These are phyloP conservation scores for Tricholauxania praeusta DNA, from an alignment of 2,888 invertebrate genomes.

Conservation along the genomic window DNA sequence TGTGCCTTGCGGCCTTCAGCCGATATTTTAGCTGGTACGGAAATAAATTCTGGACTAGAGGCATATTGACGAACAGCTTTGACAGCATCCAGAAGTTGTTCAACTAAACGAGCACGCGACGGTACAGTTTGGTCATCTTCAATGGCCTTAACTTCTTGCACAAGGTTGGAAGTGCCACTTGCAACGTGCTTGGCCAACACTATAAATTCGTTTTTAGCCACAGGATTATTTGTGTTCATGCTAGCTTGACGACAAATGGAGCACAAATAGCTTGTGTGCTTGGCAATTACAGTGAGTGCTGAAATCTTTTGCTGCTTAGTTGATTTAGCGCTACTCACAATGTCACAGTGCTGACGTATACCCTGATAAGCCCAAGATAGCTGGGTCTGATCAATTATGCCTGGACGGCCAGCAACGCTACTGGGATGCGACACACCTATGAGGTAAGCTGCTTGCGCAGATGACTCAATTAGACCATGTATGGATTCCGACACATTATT, in stretches of 20 bases:
- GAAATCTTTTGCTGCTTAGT: constrained; percentile 88
- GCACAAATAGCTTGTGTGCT: constrained; percentile 95
- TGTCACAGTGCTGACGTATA: constrained; percentile 89
- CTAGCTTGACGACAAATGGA: constrained; percentile 95
- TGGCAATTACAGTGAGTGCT: constrained; percentile 94
- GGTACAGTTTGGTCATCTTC: constrained; percentile 87
- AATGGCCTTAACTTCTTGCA: constrained; percentile 92
- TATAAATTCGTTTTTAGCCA: constrained; percentile 96
- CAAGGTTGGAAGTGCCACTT: constrained; percentile 92
- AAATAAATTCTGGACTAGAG: constrained; percentile 92
- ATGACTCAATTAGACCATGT: constrained; percentile 91
- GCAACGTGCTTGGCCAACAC: constrained; percentile 98
- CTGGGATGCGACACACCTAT: constrained; percentile 93
- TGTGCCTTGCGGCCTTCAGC: constrained; percentile 85
- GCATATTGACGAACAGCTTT: constrained; percentile 94
- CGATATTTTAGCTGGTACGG: constrained; percentile 92
- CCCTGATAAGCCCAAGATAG: constrained; percentile 90
- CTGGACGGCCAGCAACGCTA: constrained; percentile 88
- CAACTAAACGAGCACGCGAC: constrained; percentile 83
- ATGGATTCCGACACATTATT: constrained; percentile 87
- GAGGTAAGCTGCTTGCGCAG: constrained; percentile 95
- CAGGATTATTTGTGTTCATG: constrained; percentile 88
- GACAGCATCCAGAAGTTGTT: constrained; percentile 89
- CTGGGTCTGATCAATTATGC: constrained; percentile 89
- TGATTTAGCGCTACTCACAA: constrained; percentile 77